Evolutionary conservation across 2,888 invertebrate species (phyloP).

Genomic region (Lepetodrilus schrolli): DNA sequence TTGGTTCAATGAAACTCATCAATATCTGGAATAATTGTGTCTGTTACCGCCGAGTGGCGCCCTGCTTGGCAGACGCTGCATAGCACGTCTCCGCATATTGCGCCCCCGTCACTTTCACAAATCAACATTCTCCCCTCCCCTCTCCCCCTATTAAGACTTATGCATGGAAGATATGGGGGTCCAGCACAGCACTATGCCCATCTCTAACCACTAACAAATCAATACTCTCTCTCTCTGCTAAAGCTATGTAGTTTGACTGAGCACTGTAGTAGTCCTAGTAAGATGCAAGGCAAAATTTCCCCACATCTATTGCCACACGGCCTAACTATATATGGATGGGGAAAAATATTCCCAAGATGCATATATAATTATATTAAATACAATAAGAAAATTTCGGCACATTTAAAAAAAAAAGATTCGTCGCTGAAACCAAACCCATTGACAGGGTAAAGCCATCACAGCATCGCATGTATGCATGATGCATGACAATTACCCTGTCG

Average conservation of each 20-base stretch:
- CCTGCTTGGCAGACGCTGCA: slow-evolving; percentile 14
- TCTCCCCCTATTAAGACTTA: slow-evolving; percentile 3
- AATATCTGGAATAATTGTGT: neutral
- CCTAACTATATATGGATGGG: no score
- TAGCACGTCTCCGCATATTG: neutral
- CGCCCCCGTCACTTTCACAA: slow-evolving; percentile 10
- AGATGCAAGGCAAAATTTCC: slow-evolving; percentile 10
- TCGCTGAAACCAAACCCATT: neutral
- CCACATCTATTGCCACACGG: slow-evolving; percentile 20
- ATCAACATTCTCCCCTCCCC: no score
- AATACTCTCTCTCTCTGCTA: no score
- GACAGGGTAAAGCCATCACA: slow-evolving; percentile 3
- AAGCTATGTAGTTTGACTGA: slow-evolving; percentile 23
- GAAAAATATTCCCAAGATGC: neutral
- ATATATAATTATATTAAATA: no score
- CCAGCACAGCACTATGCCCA: neutral
- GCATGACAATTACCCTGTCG: neutral
- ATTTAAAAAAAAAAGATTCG: no score
- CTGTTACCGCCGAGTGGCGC: neutral
- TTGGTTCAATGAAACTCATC: slow-evolving; percentile 19
- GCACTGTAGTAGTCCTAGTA: no score
- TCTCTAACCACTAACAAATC: slow-evolving; percentile 24
- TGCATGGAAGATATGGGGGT: slow-evolving; percentile 2
- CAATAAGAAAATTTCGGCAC: slow-evolving; percentile 16
- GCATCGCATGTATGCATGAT: slow-evolving; percentile 7